Evolutionary conservation across 2,113 vertebrate species (phyloP), one percentile per base, ranked within the genome.

Genomic region (Rhineura floridana): DNA sequence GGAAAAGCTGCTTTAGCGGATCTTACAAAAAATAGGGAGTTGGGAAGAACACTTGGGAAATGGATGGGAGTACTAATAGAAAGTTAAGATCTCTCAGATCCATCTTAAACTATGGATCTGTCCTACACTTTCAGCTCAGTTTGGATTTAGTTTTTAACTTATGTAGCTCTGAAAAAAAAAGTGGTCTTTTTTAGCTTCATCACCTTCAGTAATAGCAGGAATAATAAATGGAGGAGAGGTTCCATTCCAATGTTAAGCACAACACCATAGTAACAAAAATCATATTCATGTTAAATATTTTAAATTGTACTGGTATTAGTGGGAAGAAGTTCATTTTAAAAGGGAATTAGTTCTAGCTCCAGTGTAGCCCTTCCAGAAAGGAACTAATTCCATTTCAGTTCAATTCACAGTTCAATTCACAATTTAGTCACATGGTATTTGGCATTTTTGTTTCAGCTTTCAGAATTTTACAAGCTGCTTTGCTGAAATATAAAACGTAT

Each of bases 101-200:
- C 33, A 19, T 55, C 48, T 79, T 19, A 52, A 21, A n/a, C 7
- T 55, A 15, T 15, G 21, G 85, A 9, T 72, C 73, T 42, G 65
- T 1, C 84, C 46, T 82, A 72, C 39, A 59, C n/a, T 39, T 55
- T 55, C 48, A 36, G 78, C 86, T 30, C 48, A 59, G 10, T 73
- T 59, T 30, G 13, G 25, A 73, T 30, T 8, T 76, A 5, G 23
- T 11, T 63, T 10, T 91, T 88, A 30, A 84, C 80, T 19, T 4
- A 62, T 63, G 39, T 3, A 69, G 1, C 44, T 42, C 33, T 78
- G 50, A 25, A 1, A 50, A 86, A 25, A 1, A 50, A 86, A 91
- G 81, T 2, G 46, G 5, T 0, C 0, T 80, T 72, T 52, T 84
- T 55, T 62, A 15, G 28, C 9, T 7, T 50, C 17, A 21, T 23